phyloP scores from a whole-genome alignment of 1,140 invertebrate genomes.

The Heliconius nattereri region DNA sequence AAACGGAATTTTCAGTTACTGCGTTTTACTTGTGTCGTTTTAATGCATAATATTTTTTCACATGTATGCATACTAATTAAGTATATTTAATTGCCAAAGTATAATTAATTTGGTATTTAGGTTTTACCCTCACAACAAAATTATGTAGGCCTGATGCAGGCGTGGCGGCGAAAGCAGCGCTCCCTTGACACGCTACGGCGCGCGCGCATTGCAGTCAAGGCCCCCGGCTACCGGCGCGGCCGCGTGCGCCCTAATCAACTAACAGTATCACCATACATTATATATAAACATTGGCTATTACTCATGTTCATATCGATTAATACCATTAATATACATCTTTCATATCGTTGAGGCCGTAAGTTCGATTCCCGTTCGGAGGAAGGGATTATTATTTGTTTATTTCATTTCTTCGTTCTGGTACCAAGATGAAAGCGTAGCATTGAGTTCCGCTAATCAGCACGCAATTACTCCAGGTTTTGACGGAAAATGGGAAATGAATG shows the following conservation, averaged over 20 bases:
- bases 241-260: constrained; percentile 45
- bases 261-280: constrained; percentile 38
- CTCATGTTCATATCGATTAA: constrained; percentile 25
- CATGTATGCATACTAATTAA: background rate
- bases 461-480: too few species aligned
- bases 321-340: too few species aligned
- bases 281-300: constrained; percentile 22
- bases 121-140: constrained; percentile 37
- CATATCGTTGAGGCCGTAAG: too few species aligned
- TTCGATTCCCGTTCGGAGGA: too few species aligned
- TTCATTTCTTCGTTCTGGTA: too few species aligned
- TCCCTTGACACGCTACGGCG: constrained; percentile 79
- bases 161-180: constrained; percentile 77
- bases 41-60: background rate
- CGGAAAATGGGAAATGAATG: too few species aligned
- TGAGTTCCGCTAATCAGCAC: too few species aligned
- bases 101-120: constrained; percentile 39
- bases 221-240: constrained; percentile 56
- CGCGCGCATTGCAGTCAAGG: constrained; percentile 79
- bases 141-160: constrained; percentile 58
- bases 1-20: background rate
- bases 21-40: background rate
- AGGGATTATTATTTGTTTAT: too few species aligned
- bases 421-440: too few species aligned
- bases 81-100: background rate